Evolutionary conservation across 2,888 invertebrate genomes (phyloP).

Genomic region (Tetragnatha montana): DNA sequence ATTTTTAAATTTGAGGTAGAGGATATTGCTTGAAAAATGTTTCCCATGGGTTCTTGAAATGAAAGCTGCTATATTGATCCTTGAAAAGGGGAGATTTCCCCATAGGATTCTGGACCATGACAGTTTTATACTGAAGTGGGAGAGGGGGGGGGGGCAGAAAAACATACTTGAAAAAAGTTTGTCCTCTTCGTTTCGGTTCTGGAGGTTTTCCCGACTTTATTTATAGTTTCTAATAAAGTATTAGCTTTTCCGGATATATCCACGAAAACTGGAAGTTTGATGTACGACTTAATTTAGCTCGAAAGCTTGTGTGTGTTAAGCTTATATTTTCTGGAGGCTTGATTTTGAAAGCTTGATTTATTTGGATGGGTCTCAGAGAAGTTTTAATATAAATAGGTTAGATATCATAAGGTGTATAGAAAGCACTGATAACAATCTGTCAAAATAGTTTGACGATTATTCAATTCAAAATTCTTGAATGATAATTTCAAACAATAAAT

Average conservation of each 20-base stretch:
- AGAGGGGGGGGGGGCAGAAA: neutral
- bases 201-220: neutral
- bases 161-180: neutral
- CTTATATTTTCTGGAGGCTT: too few relatives aligned
- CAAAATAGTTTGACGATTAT: too few relatives aligned
- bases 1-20: conserved; percentile 49
- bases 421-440: too few relatives aligned
- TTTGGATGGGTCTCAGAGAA: too few relatives aligned
- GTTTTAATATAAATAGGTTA: too few relatives aligned
- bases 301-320: too few relatives aligned
- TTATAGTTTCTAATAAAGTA: neutral
- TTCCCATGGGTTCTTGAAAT: neutral
- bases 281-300: neutral
- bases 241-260: neutral
- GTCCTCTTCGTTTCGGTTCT: neutral
- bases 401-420: too few relatives aligned
- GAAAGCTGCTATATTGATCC: conserved; percentile 41
- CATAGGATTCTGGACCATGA: conserved; percentile 18
- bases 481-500: too few relatives aligned
- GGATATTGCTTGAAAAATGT: conserved; percentile 48
- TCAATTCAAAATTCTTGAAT: too few relatives aligned
- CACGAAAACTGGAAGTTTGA: neutral
- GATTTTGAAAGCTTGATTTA: too few relatives aligned
- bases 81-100: conserved; percentile 42
- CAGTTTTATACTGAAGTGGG: conserved; percentile 27